phyloP scores from a whole-genome alignment of 64 coral and sea anemone species.

The Pachyseris speciosa region DNA sequence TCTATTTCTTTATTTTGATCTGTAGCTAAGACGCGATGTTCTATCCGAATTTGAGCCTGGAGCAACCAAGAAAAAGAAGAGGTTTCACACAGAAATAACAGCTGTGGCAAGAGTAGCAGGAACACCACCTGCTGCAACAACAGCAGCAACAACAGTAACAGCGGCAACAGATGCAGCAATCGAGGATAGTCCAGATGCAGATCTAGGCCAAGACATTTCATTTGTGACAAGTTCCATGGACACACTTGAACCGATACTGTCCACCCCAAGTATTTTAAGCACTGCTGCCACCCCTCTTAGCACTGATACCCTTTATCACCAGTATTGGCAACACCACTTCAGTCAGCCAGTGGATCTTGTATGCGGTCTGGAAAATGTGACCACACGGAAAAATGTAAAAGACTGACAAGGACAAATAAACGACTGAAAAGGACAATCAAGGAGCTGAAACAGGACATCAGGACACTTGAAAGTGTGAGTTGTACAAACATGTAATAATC shows the following conservation, averaged over 20 bases:
- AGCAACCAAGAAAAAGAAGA: too few species aligned
- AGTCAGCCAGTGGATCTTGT: background rate
- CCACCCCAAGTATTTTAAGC: background rate
- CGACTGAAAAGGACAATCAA: background rate
- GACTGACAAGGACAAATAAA: background rate
- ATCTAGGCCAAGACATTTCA: background rate
- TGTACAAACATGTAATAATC: background rate
- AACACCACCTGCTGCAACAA: too few species aligned
- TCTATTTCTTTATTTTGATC: too few species aligned
- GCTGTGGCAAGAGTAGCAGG: too few species aligned
- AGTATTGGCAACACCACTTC: background rate
- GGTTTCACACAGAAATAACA: too few species aligned
- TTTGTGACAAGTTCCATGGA: background rate
- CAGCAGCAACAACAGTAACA: too few species aligned
- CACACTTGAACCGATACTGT: background rate
- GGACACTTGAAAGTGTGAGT: background rate
- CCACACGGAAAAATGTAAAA: background rate
- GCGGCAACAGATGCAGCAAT: too few species aligned
- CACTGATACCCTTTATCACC: background rate
- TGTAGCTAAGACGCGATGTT: too few species aligned
- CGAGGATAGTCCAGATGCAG: background rate
- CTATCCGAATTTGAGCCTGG: too few species aligned
- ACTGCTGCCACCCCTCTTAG: background rate
- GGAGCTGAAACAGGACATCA: background rate
- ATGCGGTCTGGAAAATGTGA: background rate